Percentiles rank a stretch among this genome's conserved stretches.
These are phyloP conservation scores for Mercenaria mercenaria DNA, from an alignment of 1,140 invertebrate species.

Conservation along the genomic window DNA sequence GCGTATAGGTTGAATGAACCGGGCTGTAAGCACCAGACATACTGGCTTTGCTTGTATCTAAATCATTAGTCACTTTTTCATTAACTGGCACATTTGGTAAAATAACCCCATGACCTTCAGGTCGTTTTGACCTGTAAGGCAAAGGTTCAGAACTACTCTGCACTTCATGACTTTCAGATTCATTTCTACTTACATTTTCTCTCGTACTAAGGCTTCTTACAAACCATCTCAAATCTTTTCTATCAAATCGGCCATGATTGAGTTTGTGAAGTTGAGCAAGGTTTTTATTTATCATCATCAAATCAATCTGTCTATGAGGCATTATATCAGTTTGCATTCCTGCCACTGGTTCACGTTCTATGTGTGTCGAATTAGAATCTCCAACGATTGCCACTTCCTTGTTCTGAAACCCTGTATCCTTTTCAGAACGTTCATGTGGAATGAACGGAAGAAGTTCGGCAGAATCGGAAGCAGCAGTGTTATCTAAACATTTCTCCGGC, in stretches of 20 bases:
- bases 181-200: neutral
- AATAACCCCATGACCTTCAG: neutral
- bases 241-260: neutral
- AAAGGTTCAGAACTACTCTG: neutral
- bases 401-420: no score
- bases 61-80: neutral
- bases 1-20: neutral
- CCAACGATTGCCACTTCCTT: no score
- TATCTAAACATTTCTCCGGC: neutral
- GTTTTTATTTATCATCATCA: neutral
- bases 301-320: neutral
- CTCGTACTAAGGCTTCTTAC: neutral
- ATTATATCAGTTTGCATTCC: neutral
- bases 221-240: neutral
- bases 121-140: neutral
- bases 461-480: neutral
- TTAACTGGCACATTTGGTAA: neutral
- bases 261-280: slow-evolving; percentile 1
- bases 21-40: neutral
- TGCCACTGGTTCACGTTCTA: no score
- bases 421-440: no score
- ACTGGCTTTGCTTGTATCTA: neutral
- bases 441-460: no score
- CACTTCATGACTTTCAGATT: neutral
- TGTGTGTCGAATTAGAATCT: neutral